Evolutionary conservation across 2,888 invertebrate species (phyloP), one percentile per base, ranked within the genome.

Genomic region (Crepidodera aurea): DNA sequence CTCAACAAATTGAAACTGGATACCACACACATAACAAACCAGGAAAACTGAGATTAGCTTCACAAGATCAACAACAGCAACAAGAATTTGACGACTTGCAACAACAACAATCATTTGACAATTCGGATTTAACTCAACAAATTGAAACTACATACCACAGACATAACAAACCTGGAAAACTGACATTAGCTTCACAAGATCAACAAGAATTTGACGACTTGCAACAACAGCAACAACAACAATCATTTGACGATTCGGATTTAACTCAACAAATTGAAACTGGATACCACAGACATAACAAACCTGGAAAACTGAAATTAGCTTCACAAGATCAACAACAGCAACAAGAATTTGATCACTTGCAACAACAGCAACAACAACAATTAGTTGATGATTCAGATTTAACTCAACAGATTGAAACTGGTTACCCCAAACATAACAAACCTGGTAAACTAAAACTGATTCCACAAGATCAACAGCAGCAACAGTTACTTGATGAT

Each of bases 201-300:
- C 40, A 42, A 44, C 25, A 54, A 29, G 54, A 48, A 16, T 19
- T 46, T 12, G 22, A 12, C 16, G 58, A 72, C 64, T 69, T 71
- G 6, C 69, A 65, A 7, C 71, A 72, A 62, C 68, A 69, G 65
- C 58, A 42, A 7, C 53, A 60, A 16, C 53, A 51, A 55, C 61
- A 65, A 48, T 48, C 57, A 57, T 16, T 44, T n/a, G 54, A 65
- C 18, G 60, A 66, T 60, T 51, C 58, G 10, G 68, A 72, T 65
- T 69, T 71, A 4, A 70, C 65, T 4, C 72, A 72, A 59, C 68
- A 69, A 66, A 53, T 55, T n/a, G 54, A 63, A 7, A 37, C 13
- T 18, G 56, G 51, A 13, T 44, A 39, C 5, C 19, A 3, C 18
- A 44, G n/a, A 19, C 15, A 51, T 7, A 19, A 51, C 1, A 51